Evolutionary conservation across 1,140 invertebrate genomes (phyloP), one percentile per base, ranked within the genome.

Genomic region (Stegodyphus dumicola): DNA sequence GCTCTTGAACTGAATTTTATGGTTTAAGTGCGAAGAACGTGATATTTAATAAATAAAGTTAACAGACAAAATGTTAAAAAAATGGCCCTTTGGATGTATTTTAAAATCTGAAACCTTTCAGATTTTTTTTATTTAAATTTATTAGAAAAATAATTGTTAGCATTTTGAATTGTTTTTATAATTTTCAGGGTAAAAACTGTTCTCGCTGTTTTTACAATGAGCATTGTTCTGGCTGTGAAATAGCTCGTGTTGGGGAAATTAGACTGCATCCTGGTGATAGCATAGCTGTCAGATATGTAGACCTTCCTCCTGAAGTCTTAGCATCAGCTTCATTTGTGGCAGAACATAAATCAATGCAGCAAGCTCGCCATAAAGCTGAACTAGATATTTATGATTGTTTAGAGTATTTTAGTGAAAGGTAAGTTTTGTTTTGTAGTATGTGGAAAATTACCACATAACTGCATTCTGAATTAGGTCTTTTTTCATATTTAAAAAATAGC

Each of bases 171-270:
- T 70, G 9, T 60, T 10, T 60, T 60, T 60, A 60, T 77, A n/a
- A 51, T 54, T n/a, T 51, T 66, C 87, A 94, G 93, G 93, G 93
- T 67, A 90, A 92, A 67, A 91, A 91, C 80, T 95, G 94, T 88
- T 94, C 93, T 11, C 91, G 93, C 9, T 95, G 94, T 89, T 90
- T 93, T 73, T 94, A 92, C 87, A 91, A 91, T 6, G 89, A 89
- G 6, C 92, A 93, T 88, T 95, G 94, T 89, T 90, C 90, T 17
- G 94, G 94, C 17, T 95, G 94, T 89, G 89, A 90, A 15, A 89
- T 94, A n/a, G 86, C 91, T 5, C 89, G 89, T 6, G 90, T 90
- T 10, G 92, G 92, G 15, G 90, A 92, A 77, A 89, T 94, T 5
- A 90, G 88, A 64, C 88, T 94, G 7, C 91, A 92, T 51, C 64